Percentiles rank a stretch among this genome's conserved stretches.
Conservation (phyloP, 2,113 vertebrate species). For the Polyodon spathula region DNA sequence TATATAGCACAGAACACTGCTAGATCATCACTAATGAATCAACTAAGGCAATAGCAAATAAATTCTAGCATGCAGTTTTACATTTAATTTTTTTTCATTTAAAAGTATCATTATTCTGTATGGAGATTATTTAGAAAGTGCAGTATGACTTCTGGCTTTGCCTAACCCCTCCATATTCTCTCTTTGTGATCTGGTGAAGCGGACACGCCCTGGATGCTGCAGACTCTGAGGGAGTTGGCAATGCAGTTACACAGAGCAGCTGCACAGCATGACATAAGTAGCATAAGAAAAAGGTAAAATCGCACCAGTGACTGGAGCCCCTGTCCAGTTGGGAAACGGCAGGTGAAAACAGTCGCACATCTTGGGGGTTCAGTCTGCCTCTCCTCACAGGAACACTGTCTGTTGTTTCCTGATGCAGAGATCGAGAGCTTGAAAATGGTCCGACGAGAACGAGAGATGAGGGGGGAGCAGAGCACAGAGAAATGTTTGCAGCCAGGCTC, state of each 20-base stretch:
- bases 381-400: slow-evolving; percentile 25
- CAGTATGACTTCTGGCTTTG: neutral
- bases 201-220: slow-evolving; percentile 56
- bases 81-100: no score
- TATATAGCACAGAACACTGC: no score
- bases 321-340: slow-evolving; percentile 94
- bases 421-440: slow-evolving; percentile 37
- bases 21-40: no score
- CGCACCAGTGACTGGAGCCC: slow-evolving; percentile 88
- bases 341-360: slow-evolving; percentile 99
- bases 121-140: no score
- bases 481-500: slow-evolving; percentile 25
- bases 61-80: no score
- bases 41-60: no score
- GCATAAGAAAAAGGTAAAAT: slow-evolving; percentile 44
- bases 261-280: slow-evolving; percentile 39
- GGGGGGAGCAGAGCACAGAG: slow-evolving; percentile 13
- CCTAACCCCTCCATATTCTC: slow-evolving; percentile 28
- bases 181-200: slow-evolving; percentile 39
- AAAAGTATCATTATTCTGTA: no score
- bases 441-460: slow-evolving; percentile 38
- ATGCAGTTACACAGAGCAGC: slow-evolving; percentile 36
- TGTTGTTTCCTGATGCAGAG: no score
- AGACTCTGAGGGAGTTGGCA: slow-evolving; percentile 22
- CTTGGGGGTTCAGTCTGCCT: slow-evolving; percentile 46